Base-by-base conservation (phyloP, 2,797 vertebrate genomes). In the Otolemur crassicaudatus region DNA sequence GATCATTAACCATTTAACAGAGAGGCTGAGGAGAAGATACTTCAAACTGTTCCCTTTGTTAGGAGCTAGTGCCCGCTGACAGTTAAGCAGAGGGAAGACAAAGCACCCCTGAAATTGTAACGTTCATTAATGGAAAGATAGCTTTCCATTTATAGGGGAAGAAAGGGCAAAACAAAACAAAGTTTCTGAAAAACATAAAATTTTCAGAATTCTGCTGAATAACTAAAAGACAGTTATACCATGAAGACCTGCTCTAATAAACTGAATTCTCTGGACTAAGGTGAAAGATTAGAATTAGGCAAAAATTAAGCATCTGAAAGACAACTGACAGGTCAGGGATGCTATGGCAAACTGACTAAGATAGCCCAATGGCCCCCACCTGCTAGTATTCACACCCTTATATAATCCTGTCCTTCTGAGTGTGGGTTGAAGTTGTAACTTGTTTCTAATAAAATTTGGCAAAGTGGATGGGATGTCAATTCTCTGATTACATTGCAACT, bases 1-100 rank as follows among this genome's bases (percentile, higher is more conserved):
- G 80, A 95, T 93, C 96, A 96, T 90, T 96, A 97, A 90, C 73
- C 65, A 83, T 58, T 87, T 96, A 97, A 95, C 77, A 69, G 84
- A 95, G 61, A 94, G 63, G 63, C n/a, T 60, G 22, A 95, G 37
- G 46, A 95, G 43, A 69, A 94, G 46, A 95, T 94, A 85, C 37
- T 85, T 82, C 56, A 82, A 93, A 75, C 43, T 23, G 56, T 94
- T 83, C 72, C 25, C 46, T 87, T 94, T 93, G 80, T 87, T 43
- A 87, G 91, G 40, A 84, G 61, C 16, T 16, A 61, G 77, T 90
- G 90, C 87, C 87, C 82, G 87, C 70, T 88, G 84, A 86, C 73
- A 91, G 67, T 88, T 92, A 92, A 25, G 90, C 79, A 84, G 70
- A 92, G 94, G 56, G 31, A 94, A 95, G 79, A 94, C 92, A 97